A percentile compares a stretch with the other conserved stretches of the same genome.
These are phyloP conservation scores for Clunio marinus DNA, from an alignment of 2,888 invertebrate genomes.

Conservation along the genomic window DNA sequence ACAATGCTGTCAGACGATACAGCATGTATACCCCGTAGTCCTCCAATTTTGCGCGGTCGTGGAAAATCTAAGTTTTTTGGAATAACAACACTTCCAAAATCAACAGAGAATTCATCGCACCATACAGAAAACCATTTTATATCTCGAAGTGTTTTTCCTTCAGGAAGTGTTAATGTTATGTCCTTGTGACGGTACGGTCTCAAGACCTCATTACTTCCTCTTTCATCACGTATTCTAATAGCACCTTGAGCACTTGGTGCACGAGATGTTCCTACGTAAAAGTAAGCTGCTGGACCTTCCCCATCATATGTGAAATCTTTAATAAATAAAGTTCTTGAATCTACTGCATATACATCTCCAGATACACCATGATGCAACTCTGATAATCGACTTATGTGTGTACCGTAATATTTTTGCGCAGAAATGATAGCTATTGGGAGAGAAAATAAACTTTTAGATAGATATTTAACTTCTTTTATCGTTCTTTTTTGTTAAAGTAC, in stretches of 20 bases:
- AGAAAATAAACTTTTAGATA: too few species aligned
- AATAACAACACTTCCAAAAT: conserved; percentile 83
- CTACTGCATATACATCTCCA: conserved; percentile 83
- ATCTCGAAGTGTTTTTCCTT: conserved; percentile 76
- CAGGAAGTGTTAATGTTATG: conserved; percentile 79
- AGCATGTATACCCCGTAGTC: conserved; percentile 74
- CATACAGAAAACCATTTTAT: conserved; percentile 86
- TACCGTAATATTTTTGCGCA: conserved; percentile 64
- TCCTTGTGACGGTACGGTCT: conserved; percentile 75
- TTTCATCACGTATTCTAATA: conserved; percentile 75
- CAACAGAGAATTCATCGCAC: conserved; percentile 87
- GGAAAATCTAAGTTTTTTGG: conserved; percentile 76
- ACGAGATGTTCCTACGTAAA: conserved; percentile 76
- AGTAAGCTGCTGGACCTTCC: conserved; percentile 89
- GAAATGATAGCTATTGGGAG: conserved; percentile 32
- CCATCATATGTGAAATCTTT: conserved; percentile 89
- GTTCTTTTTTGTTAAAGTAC: too few species aligned
- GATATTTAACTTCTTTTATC: too few species aligned
- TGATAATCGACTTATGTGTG: conserved; percentile 70
- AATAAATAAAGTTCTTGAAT: conserved; percentile 79
- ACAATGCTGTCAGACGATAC: conserved; percentile 82
- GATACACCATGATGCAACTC: conserved; percentile 79
- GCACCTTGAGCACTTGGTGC: conserved; percentile 63
- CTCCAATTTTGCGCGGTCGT: conserved; percentile 72
- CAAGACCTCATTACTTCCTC: conserved; percentile 72